Evolutionary conservation across 2,797 vertebrate species (phyloP), one percentile per base, ranked within the genome.

Genomic region (Malacoctenus gilli): DNA sequence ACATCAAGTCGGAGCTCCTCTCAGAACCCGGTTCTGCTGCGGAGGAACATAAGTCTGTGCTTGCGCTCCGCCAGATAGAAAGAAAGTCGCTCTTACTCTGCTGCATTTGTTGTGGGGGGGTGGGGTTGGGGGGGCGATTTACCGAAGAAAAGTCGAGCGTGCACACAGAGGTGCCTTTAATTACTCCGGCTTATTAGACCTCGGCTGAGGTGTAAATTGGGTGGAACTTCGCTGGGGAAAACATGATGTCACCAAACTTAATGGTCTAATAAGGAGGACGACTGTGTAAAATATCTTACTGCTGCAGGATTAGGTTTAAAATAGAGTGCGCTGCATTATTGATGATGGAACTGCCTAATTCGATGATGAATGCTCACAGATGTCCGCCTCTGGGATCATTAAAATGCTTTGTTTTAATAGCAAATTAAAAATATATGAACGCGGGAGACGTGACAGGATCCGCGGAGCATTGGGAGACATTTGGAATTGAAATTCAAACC

Each of bases 151-250:
- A 34, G 21, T 5, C 13, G 37, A 22, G 43, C 28, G 40, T 4
- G 15, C 38, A 15, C 20, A 2, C 31, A 18, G 13, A 59, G 22
- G 37, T 40, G 30, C 39, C 14, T 15, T 39, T 32, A 35, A 23
- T 49, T 35, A 25, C 20, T 34, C 37, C 18, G 39, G 31, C 43
- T 39, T 23, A 47, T 47, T 39, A 22, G 55, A 39, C 23, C 55
- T 30, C 3, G 10, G 14, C 7, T 15, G 8, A 50, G 16, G 4
- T 43, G 2, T 35, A 51, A 43, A 28, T 37, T 30, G 16, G 15
- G 4, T 34, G 39, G 37, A 51, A 3, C 22, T 36, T 42, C 32
- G 18, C 20, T 41, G 6, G 22, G 47, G 21, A 28, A 25, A 54
- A 23, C 19, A 35, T 32, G 14, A 42, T 34, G 52, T 54, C 20